These are phyloP conservation scores for Hylaeus volcanicus DNA, from an alignment of 1,140 invertebrate species.

Conservation along the genomic window DNA sequence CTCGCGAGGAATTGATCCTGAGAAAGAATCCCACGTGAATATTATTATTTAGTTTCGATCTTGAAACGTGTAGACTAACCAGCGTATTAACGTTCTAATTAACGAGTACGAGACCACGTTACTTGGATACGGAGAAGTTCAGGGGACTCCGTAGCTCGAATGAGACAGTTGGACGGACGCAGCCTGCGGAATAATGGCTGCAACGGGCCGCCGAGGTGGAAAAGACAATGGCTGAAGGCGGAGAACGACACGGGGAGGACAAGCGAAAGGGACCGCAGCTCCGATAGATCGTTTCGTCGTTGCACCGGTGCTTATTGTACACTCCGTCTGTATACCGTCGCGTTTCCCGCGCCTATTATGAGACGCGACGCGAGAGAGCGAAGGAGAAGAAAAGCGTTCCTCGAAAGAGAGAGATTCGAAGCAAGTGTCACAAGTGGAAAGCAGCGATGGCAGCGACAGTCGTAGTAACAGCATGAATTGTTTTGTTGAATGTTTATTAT, in stretches of 20 bases:
- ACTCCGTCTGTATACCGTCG: background rate
- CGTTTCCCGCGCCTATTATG: background rate
- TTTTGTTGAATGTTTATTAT: too few relatives aligned
- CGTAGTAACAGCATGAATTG: too few relatives aligned
- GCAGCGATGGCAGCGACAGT: conserved; percentile 25
- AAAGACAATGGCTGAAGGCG: conserved; percentile 39
- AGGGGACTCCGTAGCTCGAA: conserved; percentile 22
- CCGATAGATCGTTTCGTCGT: conserved; percentile 37
- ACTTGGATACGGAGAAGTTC: too few relatives aligned
- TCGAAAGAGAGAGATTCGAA: conserved; percentile 31
- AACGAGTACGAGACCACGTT: too few relatives aligned
- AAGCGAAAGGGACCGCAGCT: conserved; percentile 12
- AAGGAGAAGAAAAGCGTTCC: conserved; percentile 29
- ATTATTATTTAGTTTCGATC: too few relatives aligned
- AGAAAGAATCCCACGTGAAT: too few relatives aligned
- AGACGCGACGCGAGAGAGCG: background rate
- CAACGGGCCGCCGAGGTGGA: conserved; percentile 26
- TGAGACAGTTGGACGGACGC: background rate
- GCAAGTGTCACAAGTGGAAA: conserved; percentile 50
- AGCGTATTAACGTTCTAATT: too few relatives aligned
- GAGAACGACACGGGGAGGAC: conserved; percentile 15
- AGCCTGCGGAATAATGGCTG: background rate
- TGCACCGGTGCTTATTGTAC: conserved; percentile 32
- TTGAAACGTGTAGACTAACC: too few relatives aligned
- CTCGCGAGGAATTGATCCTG: too few relatives aligned